phyloP scores from a whole-genome alignment of 2,113 vertebrate genomes.

The Grammomys dolichurus region DNA sequence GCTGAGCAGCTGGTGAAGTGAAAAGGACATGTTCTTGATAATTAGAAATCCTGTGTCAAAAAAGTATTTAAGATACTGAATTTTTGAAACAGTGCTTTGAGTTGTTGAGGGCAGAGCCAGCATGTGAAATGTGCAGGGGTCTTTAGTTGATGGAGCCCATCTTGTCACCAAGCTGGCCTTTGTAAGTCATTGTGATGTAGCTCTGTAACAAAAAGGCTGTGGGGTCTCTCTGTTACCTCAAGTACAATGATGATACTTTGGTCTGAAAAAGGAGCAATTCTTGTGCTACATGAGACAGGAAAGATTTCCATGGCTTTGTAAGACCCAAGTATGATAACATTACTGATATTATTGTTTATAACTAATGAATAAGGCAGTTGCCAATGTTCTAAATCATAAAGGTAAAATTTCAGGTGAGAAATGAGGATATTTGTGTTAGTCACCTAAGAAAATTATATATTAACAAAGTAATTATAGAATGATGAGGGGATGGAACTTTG shows the following conservation, averaged over 20 bases:
- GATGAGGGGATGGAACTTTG: constrained; percentile 24
- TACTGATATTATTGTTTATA: constrained; percentile 30
- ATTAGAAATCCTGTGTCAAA: constrained; percentile 19
- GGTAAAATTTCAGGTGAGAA: constrained; percentile 47
- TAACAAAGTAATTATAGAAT: constrained; percentile 31
- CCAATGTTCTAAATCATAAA: constrained; percentile 35
- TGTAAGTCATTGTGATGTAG: constrained; percentile 53
- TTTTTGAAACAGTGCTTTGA: constrained; percentile 63
- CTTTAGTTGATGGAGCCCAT: constrained; percentile 42
- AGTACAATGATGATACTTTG: constrained; percentile 44
- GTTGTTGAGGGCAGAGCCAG: constrained; percentile 39
- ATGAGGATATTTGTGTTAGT: constrained; percentile 55
- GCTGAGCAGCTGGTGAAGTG: constrained; percentile 38
- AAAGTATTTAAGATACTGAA: constrained; percentile 51
- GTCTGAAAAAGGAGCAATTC: constrained; percentile 49
- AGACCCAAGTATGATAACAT: neutral
- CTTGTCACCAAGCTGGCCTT: neutral
- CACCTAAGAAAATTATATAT: constrained; percentile 10
- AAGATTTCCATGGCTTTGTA: constrained; percentile 31
- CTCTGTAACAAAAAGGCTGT: constrained; percentile 38
- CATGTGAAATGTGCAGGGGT: constrained; percentile 10
- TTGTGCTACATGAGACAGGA: neutral
- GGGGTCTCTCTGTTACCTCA: constrained; percentile 38
- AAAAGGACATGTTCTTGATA: constrained; percentile 19
- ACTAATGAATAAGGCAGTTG: constrained; percentile 21